These are phyloP conservation scores for Hanleya hanleyi DNA, from an alignment of 2,888 invertebrate species.

Conservation along the genomic window DNA sequence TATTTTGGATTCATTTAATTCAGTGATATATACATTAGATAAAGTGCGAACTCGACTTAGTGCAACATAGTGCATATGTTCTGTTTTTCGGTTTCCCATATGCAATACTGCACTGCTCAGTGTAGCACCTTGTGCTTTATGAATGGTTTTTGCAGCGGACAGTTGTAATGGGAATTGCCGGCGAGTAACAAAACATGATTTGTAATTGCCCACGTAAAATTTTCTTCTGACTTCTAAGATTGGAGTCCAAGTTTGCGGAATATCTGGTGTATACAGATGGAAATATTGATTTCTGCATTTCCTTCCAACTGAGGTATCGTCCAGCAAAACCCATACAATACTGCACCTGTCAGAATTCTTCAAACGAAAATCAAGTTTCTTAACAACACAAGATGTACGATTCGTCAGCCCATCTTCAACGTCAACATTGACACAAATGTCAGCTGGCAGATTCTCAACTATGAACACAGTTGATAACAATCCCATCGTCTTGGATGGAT, in stretches of 20 bases:
- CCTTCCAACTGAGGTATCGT: conserved; percentile 25
- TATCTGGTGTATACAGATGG: conserved; percentile 19
- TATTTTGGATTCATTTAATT: too few relatives aligned
- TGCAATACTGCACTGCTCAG: too few relatives aligned
- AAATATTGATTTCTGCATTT: conserved; percentile 22
- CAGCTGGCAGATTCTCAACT: too few relatives aligned
- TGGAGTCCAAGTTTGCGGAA: conserved; percentile 33
- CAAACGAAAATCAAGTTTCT: too few relatives aligned
- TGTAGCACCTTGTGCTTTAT: too few relatives aligned
- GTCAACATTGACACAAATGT: conserved; percentile 38
- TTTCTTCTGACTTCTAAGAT: conserved; percentile 29
- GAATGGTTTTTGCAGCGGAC: conserved; percentile 38
- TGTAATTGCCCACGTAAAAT: conserved; percentile 22
- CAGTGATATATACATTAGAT: too few relatives aligned
- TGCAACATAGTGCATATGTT: too few relatives aligned
- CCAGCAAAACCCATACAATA: conserved; percentile 43
- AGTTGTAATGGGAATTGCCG: conserved; percentile 36
- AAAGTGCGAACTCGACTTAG: too few relatives aligned
- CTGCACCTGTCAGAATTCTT: too few relatives aligned
- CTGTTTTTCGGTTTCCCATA: too few relatives aligned
- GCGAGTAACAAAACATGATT: conserved; percentile 20
- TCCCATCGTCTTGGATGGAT: conserved; percentile 35
- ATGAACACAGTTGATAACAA: too few relatives aligned
- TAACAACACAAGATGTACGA: conserved; percentile 37
- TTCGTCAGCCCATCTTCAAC: conserved; percentile 43